These are phyloP conservation scores for Lymantria dispar DNA, from an alignment of 2,888 invertebrate genomes.

Conservation along the genomic window DNA sequence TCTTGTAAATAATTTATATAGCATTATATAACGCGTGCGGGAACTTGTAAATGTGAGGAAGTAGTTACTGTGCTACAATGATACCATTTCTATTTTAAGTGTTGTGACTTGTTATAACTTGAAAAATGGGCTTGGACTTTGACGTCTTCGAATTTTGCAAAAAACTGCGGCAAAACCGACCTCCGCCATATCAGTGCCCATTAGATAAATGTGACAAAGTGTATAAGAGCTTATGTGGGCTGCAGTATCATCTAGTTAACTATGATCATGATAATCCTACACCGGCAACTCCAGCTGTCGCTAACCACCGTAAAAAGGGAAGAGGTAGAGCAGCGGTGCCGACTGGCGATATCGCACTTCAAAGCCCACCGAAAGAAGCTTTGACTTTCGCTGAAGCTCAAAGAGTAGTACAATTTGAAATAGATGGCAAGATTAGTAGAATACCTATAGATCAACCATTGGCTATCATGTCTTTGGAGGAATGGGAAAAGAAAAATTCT, in stretches of 20 bases:
- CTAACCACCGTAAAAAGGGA: slow-evolving; percentile 85
- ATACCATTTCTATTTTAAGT: neutral
- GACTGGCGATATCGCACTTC: slow-evolving; percentile 78
- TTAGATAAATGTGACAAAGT: slow-evolving; percentile 92
- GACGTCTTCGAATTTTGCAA: slow-evolving; percentile 93
- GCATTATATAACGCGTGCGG: neutral
- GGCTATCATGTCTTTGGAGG: slow-evolving; percentile 86
- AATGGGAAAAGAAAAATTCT: slow-evolving; percentile 79
- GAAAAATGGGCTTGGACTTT: slow-evolving; percentile 90
- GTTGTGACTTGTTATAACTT: slow-evolving; percentile 9
- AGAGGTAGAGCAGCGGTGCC: slow-evolving; percentile 82
- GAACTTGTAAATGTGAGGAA: neutral
- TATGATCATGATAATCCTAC: slow-evolving; percentile 92
- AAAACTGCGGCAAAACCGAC: slow-evolving; percentile 89
- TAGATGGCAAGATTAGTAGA: slow-evolving; percentile 90
- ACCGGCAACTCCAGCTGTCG: slow-evolving; percentile 83
- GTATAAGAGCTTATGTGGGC: slow-evolving; percentile 92
- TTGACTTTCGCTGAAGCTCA: slow-evolving; percentile 93
- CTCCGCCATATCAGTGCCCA: slow-evolving; percentile 94
- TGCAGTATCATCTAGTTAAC: slow-evolving; percentile 93
- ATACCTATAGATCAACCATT: slow-evolving; percentile 85
- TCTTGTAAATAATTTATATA: neutral
- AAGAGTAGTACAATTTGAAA: slow-evolving; percentile 92
- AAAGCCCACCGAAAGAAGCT: slow-evolving; percentile 84
- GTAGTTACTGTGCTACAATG: neutral